These are phyloP conservation scores for Irena cyanogastra DNA, from an alignment of 2,113 vertebrate genomes.

Conservation along the genomic window DNA sequence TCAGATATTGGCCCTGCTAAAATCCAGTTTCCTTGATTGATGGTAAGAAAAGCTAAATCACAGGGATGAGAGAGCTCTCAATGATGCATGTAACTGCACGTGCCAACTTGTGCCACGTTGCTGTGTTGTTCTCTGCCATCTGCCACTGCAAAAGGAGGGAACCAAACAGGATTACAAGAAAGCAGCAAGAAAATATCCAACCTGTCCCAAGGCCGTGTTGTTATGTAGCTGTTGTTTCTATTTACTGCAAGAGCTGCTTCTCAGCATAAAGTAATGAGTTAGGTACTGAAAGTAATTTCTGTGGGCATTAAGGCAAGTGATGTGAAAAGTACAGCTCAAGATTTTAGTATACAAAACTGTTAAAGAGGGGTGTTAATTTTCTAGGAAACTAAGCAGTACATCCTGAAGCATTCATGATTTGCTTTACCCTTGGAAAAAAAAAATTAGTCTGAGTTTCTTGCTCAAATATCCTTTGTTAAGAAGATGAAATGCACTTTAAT, in stretches of 20 bases:
- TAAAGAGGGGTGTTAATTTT: constrained; percentile 1
- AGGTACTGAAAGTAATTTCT: constrained; percentile 1
- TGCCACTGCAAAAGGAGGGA: not conserved
- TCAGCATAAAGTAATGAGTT: not conserved
- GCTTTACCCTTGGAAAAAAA: not conserved
- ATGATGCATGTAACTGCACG: rapidly evolving
- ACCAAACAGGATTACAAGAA: not conserved
- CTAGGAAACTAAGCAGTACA: not conserved
- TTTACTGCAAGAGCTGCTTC: not conserved
- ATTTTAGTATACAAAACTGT: not conserved
- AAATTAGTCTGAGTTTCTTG: not conserved
- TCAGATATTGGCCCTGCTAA: not conserved
- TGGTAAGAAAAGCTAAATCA: not conserved
- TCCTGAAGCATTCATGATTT: not conserved
- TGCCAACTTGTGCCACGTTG: rapidly evolving
- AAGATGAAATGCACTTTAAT: not conserved
- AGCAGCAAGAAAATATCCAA: not conserved
- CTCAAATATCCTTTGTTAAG: not conserved
- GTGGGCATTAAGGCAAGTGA: not conserved
- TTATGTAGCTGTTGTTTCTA: not conserved
- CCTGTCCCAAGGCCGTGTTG: not conserved
- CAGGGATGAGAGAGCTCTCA: not conserved
- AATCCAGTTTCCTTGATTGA: not conserved
- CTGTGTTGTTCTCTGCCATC: not conserved
- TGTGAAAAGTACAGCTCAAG: not conserved